Evolutionary conservation across 2,797 vertebrate genomes (phyloP), one percentile per base, ranked within the genome.

Genomic region (Anguilla obscura): DNA sequence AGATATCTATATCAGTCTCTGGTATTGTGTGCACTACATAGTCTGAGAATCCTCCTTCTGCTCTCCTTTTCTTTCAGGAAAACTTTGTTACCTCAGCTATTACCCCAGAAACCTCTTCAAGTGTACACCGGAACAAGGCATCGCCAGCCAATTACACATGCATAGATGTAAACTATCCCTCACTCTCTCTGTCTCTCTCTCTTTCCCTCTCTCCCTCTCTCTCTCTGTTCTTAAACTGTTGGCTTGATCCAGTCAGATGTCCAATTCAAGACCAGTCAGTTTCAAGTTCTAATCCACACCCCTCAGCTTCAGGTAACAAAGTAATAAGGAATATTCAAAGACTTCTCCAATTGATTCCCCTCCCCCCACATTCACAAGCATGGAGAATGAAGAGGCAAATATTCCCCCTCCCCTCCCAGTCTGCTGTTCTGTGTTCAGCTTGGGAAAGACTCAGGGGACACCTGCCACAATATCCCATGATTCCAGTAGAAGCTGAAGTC

Each of bases 91-190:
- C 63, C 63, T 69, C 63, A 69, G 24, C 21, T 8, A 27, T 69
- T 69, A 69, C 63, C 63, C 63, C 63, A 69, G 63, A 27, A 69
- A 69, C 63, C 63, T 69, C 63, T 69, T 69, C 63, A n/a, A 69
- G 63, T 69, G 6, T 69, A 69, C 24, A 27, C 63, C 63, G n/a
- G 63, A 69, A 69, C 63, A 27, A 69, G 63, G 63, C 63, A 69
- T 6, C 63, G 9, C n/a, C 63, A n/a, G 63, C 63, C 63, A 69
- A 24, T 69, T 69, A 69, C 63, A 69, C 63, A 69, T 24, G n/a
- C 63, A 69, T 24, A 69, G 5, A n/a, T 69, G 3, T 27, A 63
- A 18, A 63, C 56, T 58, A 12, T n/a, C 63, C 5, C 63, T n/a
- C 63, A 0, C 24, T n/a, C 63, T n/a, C 63, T 69, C 21, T 66